Percentiles rank a stretch among this genome's conserved stretches.
Conservation (phyloP, 2,888 invertebrate genomes). For the Ligdia adustata region DNA sequence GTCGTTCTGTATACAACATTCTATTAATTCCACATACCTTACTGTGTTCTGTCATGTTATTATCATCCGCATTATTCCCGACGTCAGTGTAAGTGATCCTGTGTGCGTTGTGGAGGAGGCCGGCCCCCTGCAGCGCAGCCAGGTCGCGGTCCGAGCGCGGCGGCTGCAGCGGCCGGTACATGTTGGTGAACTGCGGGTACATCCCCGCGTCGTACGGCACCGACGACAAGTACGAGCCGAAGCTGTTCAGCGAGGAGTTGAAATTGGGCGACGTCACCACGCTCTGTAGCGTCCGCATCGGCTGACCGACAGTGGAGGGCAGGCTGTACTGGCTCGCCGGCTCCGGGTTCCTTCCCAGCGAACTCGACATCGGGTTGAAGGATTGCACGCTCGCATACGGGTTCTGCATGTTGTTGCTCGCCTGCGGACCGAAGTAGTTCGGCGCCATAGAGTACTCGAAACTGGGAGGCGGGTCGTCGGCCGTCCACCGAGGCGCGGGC, state of each 20-base stretch:
- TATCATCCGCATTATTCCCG: neutral
- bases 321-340: constrained; percentile 46
- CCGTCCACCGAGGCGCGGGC: constrained; percentile 68
- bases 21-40: constrained; percentile 53
- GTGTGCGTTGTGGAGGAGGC: too few species aligned
- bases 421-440: constrained; percentile 56
- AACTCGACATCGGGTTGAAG: constrained; percentile 34
- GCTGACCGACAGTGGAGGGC: constrained; percentile 62
- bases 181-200: constrained; percentile 73
- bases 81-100: neutral
- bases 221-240: constrained; percentile 54
- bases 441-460: too few species aligned
- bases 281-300: constrained; percentile 61
- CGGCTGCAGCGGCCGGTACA: constrained; percentile 61
- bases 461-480: constrained; percentile 52
- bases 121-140: too few species aligned
- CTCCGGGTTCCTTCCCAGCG: constrained; percentile 13
- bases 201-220: constrained; percentile 69
- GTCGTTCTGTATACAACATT: too few species aligned
- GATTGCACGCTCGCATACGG: constrained; percentile 55
- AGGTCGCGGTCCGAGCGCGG: too few species aligned
- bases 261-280: constrained; percentile 63
- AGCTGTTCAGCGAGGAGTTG: constrained; percentile 64
- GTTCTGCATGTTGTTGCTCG: constrained; percentile 47
- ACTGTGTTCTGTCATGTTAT: constrained; percentile 42